Evolutionary conservation across 2,797 vertebrate species (phyloP), one percentile per base, ranked within the genome.

Genomic region (Melanotaenia nigrans): DNA sequence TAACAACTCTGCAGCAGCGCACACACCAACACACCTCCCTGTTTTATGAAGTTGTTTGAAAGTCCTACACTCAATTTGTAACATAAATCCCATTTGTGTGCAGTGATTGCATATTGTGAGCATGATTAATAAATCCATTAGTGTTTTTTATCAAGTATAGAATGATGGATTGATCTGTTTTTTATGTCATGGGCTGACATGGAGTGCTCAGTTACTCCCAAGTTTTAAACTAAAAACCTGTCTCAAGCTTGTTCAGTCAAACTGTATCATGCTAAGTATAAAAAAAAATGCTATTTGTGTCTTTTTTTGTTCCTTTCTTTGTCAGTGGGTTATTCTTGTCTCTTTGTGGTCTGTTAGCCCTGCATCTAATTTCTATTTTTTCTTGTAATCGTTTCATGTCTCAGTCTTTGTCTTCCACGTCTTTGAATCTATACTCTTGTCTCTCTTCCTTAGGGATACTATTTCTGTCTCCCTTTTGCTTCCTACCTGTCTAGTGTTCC

Each of bases 391-490:
- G 18, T 47, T 45, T 35, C 18, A 25, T 16, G 14, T 28, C 33
- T 62, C 18, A n/a, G 58, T 64, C 4, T 35, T 8, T 45, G 7
- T 68, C 47, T 47, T 58, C 49, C 51, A 61, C 12, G 11, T 65
- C 49, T 65, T 28, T 40, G 40, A 66, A 66, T 33, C 30, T 58
- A 61, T 5, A 51, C 35, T 45, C 38, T 65, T 67, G 53, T 54
- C 28, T 60, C 28, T 68, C 20, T 60, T n/a, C 25, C 33, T 59
- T 16, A 24, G 12, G n/a, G 53, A 33, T 20, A 12, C 53, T 78
- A 65, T 77, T 81, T 69, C 35, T 69, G 73, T 62, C 61, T 14
- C 0, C 47, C 35, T 65, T 28, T 53, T 53, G 25, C 61, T 28
- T 74, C 22, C 47, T 4, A 40, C 18, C 57, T 66, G 74, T 71